phyloP scores from a whole-genome alignment of 2,797 vertebrate genomes.

The Yasuhikotakia modesta region DNA sequence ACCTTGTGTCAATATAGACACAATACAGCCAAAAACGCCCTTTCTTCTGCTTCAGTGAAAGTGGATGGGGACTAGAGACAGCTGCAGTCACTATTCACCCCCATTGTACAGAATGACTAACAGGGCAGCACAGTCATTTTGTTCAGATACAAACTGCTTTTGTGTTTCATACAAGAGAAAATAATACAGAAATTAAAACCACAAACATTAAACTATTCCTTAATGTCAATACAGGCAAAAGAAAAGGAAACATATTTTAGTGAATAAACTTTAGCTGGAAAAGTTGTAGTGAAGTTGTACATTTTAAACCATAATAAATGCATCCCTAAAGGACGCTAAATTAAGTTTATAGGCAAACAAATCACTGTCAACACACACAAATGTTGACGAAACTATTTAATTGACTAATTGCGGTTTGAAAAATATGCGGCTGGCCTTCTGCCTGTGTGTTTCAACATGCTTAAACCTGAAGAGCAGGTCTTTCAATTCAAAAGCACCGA shows the following conservation, averaged over 20 bases:
- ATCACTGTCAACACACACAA: neutral
- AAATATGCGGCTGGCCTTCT: neutral
- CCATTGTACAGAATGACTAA: no score
- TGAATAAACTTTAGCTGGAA: neutral
- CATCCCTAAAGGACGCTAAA: neutral
- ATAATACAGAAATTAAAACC: no score
- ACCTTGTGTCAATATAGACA: neutral
- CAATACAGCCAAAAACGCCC: neutral
- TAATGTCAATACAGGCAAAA: neutral
- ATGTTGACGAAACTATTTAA: neutral
- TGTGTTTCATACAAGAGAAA: no score
- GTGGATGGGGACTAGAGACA: neutral
- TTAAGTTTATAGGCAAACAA: neutral
- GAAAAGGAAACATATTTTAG: neutral
- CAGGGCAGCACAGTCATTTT: no score
- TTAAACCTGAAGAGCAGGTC: constrained; percentile 6
- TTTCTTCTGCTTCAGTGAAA: neutral
- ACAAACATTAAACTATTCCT: neutral
- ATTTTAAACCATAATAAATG: neutral
- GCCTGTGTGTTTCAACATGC: neutral
- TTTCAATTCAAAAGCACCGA: neutral
- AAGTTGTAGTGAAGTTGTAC: neutral
- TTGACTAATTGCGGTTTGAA: neutral
- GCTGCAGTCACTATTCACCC: no score
- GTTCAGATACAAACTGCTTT: no score